phyloP scores from a whole-genome alignment of 1,140 invertebrate species.

The Bombus cullumanus region DNA sequence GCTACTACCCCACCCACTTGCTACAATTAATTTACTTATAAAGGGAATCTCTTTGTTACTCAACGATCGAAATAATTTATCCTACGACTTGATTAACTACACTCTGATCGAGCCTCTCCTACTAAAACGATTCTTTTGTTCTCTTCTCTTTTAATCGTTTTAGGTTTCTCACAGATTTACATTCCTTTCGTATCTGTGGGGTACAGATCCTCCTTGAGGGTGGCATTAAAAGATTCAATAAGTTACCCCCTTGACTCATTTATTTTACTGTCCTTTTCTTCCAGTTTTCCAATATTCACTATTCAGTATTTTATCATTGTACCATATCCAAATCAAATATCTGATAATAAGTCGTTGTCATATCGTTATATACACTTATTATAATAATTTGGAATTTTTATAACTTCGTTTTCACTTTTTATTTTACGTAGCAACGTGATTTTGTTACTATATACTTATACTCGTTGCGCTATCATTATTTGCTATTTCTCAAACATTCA shows the following conservation, averaged over 20 bases:
- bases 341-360: neutral
- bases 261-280: neutral
- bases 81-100: constrained; percentile 12
- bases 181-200: neutral
- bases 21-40: neutral
- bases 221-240: neutral
- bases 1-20: neutral
- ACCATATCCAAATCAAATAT: neutral
- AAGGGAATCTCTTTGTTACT: neutral
- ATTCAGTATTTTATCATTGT: neutral
- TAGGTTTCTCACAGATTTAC: constrained; percentile 2
- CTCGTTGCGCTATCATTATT: too few relatives aligned
- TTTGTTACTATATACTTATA: too few relatives aligned
- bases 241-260: neutral
- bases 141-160: constrained; percentile 19
- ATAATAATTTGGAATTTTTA: neutral
- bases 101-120: neutral
- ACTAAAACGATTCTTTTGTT: constrained; percentile 3
- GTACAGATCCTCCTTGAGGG: neutral
- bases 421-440: too few relatives aligned
- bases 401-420: too few relatives aligned
- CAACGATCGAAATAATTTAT: constrained; percentile 17
- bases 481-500: too few relatives aligned
- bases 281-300: neutral
- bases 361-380: neutral